A percentile compares a stretch with the other conserved stretches of the same genome.
Conservation (phyloP, 2,113 vertebrate species). For the Tonatia bakeri region DNA sequence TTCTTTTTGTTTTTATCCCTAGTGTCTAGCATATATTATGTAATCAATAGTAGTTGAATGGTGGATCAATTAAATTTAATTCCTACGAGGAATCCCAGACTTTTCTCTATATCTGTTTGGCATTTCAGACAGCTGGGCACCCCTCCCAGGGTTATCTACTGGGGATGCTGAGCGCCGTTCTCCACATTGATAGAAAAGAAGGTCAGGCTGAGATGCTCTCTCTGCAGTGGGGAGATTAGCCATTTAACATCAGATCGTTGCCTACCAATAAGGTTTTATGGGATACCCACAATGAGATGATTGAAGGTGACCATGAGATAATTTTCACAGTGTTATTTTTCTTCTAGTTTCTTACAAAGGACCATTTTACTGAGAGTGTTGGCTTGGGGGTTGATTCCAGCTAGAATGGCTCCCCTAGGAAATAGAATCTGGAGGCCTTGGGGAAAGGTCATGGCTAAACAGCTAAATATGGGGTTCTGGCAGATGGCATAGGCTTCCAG, state of each 20-base stretch:
- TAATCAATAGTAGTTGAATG: not conserved
- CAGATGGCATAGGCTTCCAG: not conserved
- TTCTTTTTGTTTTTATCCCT: not conserved
- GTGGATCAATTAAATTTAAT: not conserved
- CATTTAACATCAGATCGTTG: not conserved
- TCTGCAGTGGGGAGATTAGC: not conserved
- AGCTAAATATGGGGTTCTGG: not conserved
- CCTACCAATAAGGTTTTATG: not conserved
- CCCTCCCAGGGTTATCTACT: rapidly evolving
- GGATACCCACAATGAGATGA: not conserved
- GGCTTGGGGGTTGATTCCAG: not conserved
- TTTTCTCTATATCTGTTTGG: not conserved
- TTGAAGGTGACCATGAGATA: not conserved
- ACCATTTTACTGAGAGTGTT: not conserved
- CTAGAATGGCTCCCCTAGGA: not conserved
- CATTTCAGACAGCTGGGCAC: not conserved
- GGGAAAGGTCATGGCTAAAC: not conserved
- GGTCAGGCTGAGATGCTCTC: not conserved
- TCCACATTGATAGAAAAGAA: not conserved
- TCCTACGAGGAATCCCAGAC: not conserved
- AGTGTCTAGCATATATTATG: not conserved
- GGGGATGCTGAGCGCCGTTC: rapidly evolving
- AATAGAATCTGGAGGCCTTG: not conserved
- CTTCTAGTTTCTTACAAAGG: not conserved
- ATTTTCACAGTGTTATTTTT: not conserved